Evolutionary conservation across 2,113 vertebrate species (phyloP), one percentile per base, ranked within the genome.

Genomic region (Reinhardtius hippoglossoides): DNA sequence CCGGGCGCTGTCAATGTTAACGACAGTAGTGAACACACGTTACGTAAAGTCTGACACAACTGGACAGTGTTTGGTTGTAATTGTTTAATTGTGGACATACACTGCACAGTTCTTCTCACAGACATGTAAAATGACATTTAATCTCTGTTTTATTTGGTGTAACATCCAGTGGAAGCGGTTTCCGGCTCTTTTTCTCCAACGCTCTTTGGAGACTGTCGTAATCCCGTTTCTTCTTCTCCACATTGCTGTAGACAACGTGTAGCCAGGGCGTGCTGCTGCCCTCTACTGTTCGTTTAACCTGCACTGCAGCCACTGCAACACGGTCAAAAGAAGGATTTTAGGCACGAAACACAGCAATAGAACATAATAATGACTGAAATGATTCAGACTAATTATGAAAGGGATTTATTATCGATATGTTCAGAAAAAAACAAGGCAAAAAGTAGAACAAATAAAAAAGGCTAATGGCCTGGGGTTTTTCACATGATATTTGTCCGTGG

Each of bases 151-250:
- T 1, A 8, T 5, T 13, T 4, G 10, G 0, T 7, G 76, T 83
- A 64, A 65, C 18, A 1, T 1, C 0, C 0, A 16, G 37, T 52
- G 8, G 54, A 0, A 26, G 9, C 10, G 24, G 3, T 13, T 44
- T 14, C 0, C 0, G 4, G 2, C 18, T 80, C 82, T 76, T 56
- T 6, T 63, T 6, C 9, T 44, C 60, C 3, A 42, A 87, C 16
- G 26, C 66, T 90, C 86, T 87, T 65, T 84, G 88, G 67, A 50
- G 10, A 44, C 21, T n/a, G 9, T 15, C 27, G 27, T 2, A n/a
- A 58, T 64, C 0, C 9, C 1, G 1, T 0, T 61, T 86, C 80
- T 88, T 84, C 14, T 65, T 87, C 76, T 21, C 73, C 10, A 20
- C 9, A 6, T 71, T n/a, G 42, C 16, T n/a, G 1, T 27, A 58